These are phyloP conservation scores for Momotus momota DNA, from an alignment of 2,797 vertebrate genomes.

Conservation along the genomic window DNA sequence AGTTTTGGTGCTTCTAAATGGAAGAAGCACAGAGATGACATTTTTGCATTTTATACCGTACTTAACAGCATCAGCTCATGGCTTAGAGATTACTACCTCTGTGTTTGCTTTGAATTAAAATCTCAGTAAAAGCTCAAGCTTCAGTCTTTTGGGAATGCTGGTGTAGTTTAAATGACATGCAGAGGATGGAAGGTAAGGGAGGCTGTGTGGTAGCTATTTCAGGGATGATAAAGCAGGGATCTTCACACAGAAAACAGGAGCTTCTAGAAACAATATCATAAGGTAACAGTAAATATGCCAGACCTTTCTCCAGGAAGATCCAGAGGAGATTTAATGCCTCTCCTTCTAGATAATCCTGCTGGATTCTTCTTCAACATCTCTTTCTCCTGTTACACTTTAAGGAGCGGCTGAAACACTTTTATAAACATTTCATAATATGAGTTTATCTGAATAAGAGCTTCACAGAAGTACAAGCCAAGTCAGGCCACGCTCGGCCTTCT, in stretches of 20 bases:
- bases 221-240: not conserved
- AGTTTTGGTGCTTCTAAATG: constrained; percentile 36
- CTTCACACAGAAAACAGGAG: not conserved
- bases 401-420: not conserved
- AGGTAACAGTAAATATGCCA: not conserved
- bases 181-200: not conserved
- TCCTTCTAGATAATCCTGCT: not conserved
- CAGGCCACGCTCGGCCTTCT: not conserved
- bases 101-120: constrained; percentile 57
- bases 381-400: not conserved
- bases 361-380: not conserved
- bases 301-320: not conserved
- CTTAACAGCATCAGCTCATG: constrained; percentile 40
- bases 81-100: constrained; percentile 28
- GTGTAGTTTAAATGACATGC: not conserved
- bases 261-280: not conserved
- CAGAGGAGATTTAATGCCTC: not conserved
- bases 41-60: constrained; percentile 35
- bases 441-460: not conserved
- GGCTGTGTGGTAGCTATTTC: not conserved
- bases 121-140: constrained; percentile 7
- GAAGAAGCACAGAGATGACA: constrained; percentile 24
- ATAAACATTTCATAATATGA: not conserved
- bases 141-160: constrained; percentile 5
- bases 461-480: not conserved